Conservation (phyloP, 2,113 vertebrate genomes). For the Piprites chloris region DNA sequence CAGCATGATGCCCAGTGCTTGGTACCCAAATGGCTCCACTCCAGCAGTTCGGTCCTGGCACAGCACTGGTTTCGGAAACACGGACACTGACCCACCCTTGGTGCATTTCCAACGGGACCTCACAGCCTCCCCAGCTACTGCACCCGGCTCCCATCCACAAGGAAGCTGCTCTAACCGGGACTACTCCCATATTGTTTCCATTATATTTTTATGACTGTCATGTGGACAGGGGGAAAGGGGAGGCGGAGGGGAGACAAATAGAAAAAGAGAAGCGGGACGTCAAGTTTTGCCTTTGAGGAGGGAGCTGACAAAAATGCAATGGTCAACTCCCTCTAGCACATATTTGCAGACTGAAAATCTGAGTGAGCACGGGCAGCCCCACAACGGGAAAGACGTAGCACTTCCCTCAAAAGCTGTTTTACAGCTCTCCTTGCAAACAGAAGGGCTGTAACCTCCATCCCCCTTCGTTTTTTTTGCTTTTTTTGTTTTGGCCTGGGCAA, state of each 20-base stretch:
- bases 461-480: fast-evolving
- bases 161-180: conserved; percentile 1
- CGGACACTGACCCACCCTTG: neutral
- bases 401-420: neutral
- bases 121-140: neutral
- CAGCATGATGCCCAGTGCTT: fast-evolving
- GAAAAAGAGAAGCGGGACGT: neutral
- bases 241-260: neutral
- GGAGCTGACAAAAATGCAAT: neutral
- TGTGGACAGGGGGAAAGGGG: conserved; percentile 7
- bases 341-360: neutral
- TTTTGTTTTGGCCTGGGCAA: neutral
- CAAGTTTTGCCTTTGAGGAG: conserved; percentile 29
- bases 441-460: neutral
- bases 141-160: neutral
- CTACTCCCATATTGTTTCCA: conserved; percentile 53
- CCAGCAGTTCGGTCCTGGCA: fast-evolving
- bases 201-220: conserved; percentile 60
- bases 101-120: neutral
- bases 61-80: neutral
- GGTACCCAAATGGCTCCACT: neutral
- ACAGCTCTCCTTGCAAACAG: neutral
- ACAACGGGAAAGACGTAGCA: fast-evolving
- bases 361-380: neutral
- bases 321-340: neutral